phyloP scores from a whole-genome alignment of 2,888 invertebrate species.

The Euplagia quadripunctaria region DNA sequence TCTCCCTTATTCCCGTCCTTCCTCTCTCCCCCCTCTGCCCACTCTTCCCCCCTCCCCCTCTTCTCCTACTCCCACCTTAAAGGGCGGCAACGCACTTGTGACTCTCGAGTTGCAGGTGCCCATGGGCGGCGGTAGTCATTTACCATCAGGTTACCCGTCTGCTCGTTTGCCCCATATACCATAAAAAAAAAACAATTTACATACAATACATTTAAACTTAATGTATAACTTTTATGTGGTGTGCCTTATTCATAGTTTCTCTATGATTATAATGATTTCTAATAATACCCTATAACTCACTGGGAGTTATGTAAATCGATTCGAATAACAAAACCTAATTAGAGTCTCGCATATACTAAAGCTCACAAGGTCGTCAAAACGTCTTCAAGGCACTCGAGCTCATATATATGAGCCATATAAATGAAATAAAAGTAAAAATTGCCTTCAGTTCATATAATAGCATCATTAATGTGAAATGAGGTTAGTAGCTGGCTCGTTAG shows the following conservation, averaged over 20 bases:
- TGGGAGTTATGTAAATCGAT: constrained; percentile 13
- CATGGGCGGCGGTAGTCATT: no score
- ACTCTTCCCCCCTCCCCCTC: no score
- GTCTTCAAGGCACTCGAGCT: neutral
- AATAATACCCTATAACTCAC: neutral
- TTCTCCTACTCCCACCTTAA: no score
- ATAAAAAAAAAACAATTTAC: no score
- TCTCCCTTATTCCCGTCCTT: no score
- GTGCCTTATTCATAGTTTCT: constrained; percentile 3
- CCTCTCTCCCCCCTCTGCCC: no score
- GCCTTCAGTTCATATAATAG: constrained; percentile 30
- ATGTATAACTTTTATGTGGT: no score
- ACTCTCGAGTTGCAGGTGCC: no score
- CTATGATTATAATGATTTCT: constrained; percentile 8
- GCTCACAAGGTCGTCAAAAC: constrained; percentile 7
- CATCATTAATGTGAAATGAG: constrained; percentile 28
- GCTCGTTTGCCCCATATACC: no score
- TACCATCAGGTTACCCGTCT: no score
- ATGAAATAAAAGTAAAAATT: constrained; percentile 33
- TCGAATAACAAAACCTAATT: constrained; percentile 5
- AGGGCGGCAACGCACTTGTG: no score
- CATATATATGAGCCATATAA: constrained; percentile 18
- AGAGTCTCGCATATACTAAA: neutral
- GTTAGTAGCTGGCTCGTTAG: constrained; percentile 40
- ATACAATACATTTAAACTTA: no score